Evolutionary conservation across 2,113 vertebrate species (phyloP).

Genomic region (Dicerorhinus sumatrensis): DNA sequence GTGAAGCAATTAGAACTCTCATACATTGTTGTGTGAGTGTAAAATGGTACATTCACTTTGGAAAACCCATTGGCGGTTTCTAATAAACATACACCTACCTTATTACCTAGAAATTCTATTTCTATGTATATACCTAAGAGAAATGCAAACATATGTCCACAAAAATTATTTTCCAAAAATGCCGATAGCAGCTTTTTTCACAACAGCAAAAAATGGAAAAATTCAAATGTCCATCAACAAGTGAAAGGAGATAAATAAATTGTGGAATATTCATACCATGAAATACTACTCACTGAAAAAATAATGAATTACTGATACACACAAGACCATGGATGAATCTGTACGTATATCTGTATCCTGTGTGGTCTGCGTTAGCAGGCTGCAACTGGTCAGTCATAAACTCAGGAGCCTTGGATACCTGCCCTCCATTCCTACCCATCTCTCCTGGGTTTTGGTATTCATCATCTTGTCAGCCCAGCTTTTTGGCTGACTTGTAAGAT

Average conservation of each 20-base stretch:
- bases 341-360: no score
- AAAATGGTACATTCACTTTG: not conserved
- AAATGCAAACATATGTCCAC: not conserved
- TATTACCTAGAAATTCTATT: not conserved
- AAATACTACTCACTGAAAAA: not conserved
- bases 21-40: not conserved
- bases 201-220: not conserved
- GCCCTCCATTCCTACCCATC: not conserved
- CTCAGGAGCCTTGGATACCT: not conserved
- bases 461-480: not conserved
- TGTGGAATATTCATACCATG: not conserved
- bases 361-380: not conserved
- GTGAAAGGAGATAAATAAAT: not conserved
- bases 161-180: not conserved
- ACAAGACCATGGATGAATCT: not conserved
- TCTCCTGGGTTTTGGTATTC: not conserved
- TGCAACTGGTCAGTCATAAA: not conserved
- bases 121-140: not conserved
- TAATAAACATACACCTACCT: not conserved
- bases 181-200: not conserved
- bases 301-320: not conserved
- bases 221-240: not conserved
- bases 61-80: not conserved
- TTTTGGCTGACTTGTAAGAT: not conserved
- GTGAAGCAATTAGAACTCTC: not conserved